Evolutionary conservation across 1,140 invertebrate species (phyloP).

Genomic region (Archegozetes longisetosus): DNA sequence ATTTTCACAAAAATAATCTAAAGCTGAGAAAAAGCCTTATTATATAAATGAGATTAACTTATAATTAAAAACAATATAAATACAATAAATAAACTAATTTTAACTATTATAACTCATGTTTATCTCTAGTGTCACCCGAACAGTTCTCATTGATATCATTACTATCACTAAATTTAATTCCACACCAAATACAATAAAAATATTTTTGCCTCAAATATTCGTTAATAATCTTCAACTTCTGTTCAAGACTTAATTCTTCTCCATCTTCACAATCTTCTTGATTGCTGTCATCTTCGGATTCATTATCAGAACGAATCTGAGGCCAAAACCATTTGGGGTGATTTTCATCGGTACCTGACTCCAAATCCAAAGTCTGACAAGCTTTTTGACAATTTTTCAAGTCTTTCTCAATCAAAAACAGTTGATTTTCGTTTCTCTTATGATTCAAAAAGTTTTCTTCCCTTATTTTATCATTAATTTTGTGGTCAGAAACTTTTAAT

Average conservation of each 20-base stretch:
- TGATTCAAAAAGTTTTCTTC: background rate
- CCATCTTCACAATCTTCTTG: background rate
- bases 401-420: background rate
- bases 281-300: background rate
- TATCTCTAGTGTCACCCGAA: background rate
- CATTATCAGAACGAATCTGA: background rate
- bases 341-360: background rate
- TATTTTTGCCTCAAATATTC: background rate
- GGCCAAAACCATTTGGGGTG: background rate
- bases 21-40: too few relatives aligned
- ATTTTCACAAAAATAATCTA: too few relatives aligned
- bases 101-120: too few relatives aligned
- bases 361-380: background rate
- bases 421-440: background rate
- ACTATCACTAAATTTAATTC: background rate
- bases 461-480: background rate
- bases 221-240: background rate
- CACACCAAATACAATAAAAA: constrained; percentile 2
- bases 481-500: too few relatives aligned
- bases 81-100: too few relatives aligned
- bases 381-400: background rate
- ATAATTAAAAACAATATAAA: too few relatives aligned
- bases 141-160: background rate
- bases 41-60: too few relatives aligned
- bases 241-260: background rate